Conservation (phyloP, 1,140 invertebrate genomes). For the Lasioglossum albipes region DNA sequence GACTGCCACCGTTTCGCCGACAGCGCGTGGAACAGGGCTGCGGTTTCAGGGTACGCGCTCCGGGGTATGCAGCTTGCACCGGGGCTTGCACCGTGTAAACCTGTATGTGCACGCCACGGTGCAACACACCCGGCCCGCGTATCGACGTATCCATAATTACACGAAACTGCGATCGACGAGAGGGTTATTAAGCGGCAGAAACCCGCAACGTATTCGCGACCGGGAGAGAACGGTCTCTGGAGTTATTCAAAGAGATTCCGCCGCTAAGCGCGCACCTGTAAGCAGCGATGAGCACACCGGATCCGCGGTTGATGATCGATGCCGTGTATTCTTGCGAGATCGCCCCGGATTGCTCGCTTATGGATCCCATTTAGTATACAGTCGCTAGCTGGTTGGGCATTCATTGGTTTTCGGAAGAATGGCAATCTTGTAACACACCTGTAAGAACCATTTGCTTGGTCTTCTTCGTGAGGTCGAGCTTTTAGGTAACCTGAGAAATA, state of each 20-base stretch:
- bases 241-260: conserved; percentile 45
- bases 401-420: not conserved
- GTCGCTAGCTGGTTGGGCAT: too few species aligned
- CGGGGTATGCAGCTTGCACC: not conserved
- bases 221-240: conserved; percentile 9
- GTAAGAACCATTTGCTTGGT: too few species aligned
- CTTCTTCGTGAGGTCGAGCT: too few species aligned
- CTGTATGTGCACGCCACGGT: conserved; percentile 26
- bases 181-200: conserved; percentile 62
- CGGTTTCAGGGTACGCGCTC: conserved; percentile 46
- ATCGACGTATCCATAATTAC: conserved; percentile 61
- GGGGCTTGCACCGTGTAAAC: not conserved
- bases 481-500: too few species aligned
- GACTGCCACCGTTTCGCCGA: not conserved
- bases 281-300: not conserved
- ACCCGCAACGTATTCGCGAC: conserved; percentile 41
- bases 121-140: conserved; percentile 39
- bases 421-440: too few species aligned
- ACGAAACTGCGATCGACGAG: conserved; percentile 56
- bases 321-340: not conserved
- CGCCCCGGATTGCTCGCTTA: not conserved
- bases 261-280: conserved; percentile 27
- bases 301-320: conserved; percentile 20
- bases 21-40: conserved; percentile 44
- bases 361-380: not conserved